These are phyloP conservation scores for Leptobrachium leishanense DNA, from an alignment of 2,113 vertebrate species.

Conservation along the genomic window DNA sequence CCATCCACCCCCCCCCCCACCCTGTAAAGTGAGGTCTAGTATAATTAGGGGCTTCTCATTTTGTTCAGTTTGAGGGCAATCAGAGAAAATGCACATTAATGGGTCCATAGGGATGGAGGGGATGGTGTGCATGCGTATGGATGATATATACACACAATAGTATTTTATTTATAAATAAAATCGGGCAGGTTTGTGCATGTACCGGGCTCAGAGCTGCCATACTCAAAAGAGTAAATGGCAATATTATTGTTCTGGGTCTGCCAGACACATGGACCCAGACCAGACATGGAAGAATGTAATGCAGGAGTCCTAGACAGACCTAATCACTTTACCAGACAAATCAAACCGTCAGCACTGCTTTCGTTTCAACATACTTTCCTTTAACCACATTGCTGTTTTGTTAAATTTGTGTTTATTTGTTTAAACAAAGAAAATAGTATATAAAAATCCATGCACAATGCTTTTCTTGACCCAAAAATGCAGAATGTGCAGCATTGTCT, in stretches of 20 bases:
- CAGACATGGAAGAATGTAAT: constrained; percentile 32
- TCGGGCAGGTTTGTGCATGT: too few species aligned
- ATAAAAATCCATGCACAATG: too few species aligned
- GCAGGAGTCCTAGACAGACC: constrained; percentile 15
- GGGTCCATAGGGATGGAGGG: neutral
- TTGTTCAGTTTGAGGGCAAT: too few species aligned
- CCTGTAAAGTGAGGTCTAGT: constrained; percentile 36
- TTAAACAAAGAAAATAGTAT: too few species aligned
- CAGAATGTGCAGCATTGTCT: neutral
- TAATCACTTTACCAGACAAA: constrained; percentile 23
- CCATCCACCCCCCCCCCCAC: constrained; percentile 38
- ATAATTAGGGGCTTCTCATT: constrained; percentile 7
- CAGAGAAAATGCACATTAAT: too few species aligned
- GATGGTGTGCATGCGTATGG: neutral
- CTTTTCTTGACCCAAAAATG: neutral
- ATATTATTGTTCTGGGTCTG: neutral
- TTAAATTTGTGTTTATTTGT: neutral
- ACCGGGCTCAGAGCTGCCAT: too few species aligned
- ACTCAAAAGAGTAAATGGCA: constrained; percentile 6
- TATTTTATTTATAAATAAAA: neutral
- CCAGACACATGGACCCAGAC: constrained; percentile 19
- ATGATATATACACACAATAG: neutral
- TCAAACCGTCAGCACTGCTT: neutral
- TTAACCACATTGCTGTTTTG: neutral
- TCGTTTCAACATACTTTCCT: neutral